Evolutionary conservation across 2,113 vertebrate species (phyloP).

Genomic region (Catharus bicknelli): DNA sequence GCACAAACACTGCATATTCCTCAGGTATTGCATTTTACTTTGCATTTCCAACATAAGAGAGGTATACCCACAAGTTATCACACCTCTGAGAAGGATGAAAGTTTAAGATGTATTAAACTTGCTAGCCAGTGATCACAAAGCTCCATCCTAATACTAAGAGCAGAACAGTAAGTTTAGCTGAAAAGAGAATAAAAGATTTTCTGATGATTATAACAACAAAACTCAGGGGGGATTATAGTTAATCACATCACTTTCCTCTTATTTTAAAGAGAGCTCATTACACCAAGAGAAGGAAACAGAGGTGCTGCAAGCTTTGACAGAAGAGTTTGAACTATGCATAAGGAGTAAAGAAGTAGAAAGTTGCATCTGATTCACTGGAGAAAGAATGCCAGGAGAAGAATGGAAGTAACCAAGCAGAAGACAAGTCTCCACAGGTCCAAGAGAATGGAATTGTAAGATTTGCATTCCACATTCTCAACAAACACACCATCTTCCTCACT

Average conservation of each 20-base stretch:
- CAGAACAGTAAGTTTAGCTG: neutral
- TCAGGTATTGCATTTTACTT: neutral
- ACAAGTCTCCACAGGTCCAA: neutral
- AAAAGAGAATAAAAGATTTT: neutral
- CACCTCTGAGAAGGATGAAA: neutral
- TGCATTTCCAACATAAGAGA: neutral
- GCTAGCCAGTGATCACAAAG: neutral
- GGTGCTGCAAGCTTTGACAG: neutral
- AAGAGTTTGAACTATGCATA: neutral
- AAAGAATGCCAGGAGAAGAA: neutral
- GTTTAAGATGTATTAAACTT: neutral
- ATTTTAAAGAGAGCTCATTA: neutral
- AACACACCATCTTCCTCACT: neutral
- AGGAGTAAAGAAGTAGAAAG: neutral
- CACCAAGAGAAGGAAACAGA: neutral
- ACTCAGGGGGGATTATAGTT: neutral
- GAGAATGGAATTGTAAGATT: fast-evolving
- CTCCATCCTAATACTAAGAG: neutral
- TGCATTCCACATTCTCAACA: neutral
- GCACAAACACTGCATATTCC: neutral
- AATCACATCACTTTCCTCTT: neutral
- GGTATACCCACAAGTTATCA: neutral
- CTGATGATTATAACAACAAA: neutral
- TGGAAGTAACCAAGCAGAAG: neutral
- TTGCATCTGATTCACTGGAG: neutral